Percentiles rank a stretch among this genome's conserved stretches.
These are phyloP conservation scores for Tineola bisselliella DNA, from an alignment of 2,888 invertebrate genomes.

Conservation along the genomic window DNA sequence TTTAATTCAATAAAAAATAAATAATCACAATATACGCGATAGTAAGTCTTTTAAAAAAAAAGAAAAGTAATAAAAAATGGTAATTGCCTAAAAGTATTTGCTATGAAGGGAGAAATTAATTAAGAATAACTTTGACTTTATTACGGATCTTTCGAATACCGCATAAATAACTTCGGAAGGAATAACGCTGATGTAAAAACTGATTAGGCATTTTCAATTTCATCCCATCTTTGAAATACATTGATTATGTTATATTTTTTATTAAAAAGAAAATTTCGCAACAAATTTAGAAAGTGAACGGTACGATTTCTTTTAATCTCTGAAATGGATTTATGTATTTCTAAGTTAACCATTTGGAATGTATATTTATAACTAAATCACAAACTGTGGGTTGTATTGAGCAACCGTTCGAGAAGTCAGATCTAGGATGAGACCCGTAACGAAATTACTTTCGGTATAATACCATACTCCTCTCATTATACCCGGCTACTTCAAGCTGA, in stretches of 20 bases:
- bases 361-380: too few relatives aligned
- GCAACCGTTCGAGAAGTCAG: too few relatives aligned
- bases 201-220: conserved; percentile 4
- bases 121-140: background rate
- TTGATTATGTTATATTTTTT: background rate
- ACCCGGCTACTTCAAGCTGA: too few relatives aligned
- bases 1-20: conserved; percentile 14
- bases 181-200: conserved; percentile 2
- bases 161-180: conserved; percentile 3
- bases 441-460: too few relatives aligned
- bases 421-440: too few relatives aligned
- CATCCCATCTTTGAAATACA: background rate
- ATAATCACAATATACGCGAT: background rate
- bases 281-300: background rate
- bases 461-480: too few relatives aligned
- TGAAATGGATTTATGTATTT: background rate
- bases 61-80: background rate
- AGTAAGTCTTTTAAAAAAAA: background rate
- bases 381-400: too few relatives aligned
- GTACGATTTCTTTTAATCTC: background rate
- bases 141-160: background rate
- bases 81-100: background rate
- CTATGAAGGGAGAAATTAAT: conserved; percentile 2
- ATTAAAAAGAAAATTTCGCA: background rate
- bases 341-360: too few relatives aligned